phyloP scores from a whole-genome alignment of 2,888 invertebrate genomes.

The Pteria penguin region DNA sequence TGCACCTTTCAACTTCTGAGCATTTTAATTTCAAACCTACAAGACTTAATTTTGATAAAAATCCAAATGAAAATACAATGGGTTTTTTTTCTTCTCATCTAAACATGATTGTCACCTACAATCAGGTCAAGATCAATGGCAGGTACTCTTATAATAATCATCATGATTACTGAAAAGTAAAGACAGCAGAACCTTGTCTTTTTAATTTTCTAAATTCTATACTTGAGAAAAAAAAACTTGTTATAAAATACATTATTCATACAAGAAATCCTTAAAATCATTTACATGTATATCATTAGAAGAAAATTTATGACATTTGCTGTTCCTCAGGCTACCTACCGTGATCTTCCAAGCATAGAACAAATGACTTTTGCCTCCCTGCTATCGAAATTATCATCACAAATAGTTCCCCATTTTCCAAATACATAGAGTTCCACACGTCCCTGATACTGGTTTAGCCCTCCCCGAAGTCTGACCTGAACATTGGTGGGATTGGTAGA shows the following conservation, averaged over 20 bases:
- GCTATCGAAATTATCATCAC: constrained; percentile 62
- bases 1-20: too few relatives aligned
- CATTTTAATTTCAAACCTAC: too few relatives aligned
- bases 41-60: too few relatives aligned
- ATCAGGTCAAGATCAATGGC: too few relatives aligned
- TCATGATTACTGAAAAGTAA: too few relatives aligned
- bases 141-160: too few relatives aligned
- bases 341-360: constrained; percentile 55
- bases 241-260: background rate
- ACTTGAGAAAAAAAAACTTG: too few relatives aligned
- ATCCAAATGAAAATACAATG: too few relatives aligned
- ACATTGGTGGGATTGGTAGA: constrained; percentile 27
- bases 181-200: too few relatives aligned
- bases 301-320: background rate
- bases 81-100: too few relatives aligned
- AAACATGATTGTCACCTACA: too few relatives aligned
- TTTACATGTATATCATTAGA: background rate
- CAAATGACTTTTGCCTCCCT: constrained; percentile 57
- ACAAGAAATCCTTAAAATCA: background rate
- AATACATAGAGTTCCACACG: constrained; percentile 60
- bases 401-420: constrained; percentile 63
- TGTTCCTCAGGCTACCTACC: constrained; percentile 37
- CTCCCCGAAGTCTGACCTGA: constrained; percentile 55
- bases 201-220: too few relatives aligned
- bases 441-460: constrained; percentile 53